phyloP scores from a whole-genome alignment of 1,140 invertebrate species.

The Zaprionus davidi region DNA sequence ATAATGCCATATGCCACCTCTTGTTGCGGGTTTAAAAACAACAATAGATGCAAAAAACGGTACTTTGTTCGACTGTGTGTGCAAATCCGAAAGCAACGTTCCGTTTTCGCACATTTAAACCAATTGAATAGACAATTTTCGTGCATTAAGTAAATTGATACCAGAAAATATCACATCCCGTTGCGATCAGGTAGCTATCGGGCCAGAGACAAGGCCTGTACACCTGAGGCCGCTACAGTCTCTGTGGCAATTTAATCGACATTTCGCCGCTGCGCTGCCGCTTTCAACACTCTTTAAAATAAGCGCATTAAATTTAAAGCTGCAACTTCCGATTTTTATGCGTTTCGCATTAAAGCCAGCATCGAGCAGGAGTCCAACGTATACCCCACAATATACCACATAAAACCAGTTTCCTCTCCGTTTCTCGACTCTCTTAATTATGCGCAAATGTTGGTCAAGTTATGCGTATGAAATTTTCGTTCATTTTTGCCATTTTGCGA shows the following conservation, averaged over 20 bases:
- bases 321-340: constrained; percentile 77
- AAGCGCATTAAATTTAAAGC: constrained; percentile 76
- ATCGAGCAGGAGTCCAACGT: constrained; percentile 1
- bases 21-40: too few species aligned
- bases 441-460: constrained; percentile 72
- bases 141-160: constrained; percentile 3
- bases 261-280: constrained; percentile 28
- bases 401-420: constrained; percentile 61
- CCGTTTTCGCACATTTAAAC: constrained; percentile 3
- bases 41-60: too few species aligned
- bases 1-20: too few species aligned
- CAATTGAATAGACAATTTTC: constrained; percentile 3
- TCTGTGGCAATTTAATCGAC: constrained; percentile 16
- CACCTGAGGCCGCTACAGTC: background rate
- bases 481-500: constrained; percentile 35
- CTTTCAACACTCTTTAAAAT: constrained; percentile 80
- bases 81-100: background rate
- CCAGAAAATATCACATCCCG: constrained; percentile 7
- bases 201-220: background rate
- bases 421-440: constrained; percentile 59
- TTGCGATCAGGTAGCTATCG: constrained; percentile 8
- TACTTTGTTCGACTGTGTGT: too few species aligned
- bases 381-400: background rate
- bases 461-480: constrained; percentile 41
- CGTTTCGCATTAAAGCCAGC: constrained; percentile 50